Evolutionary conservation across 2,113 vertebrate species (phyloP), one percentile per base, ranked within the genome.

Genomic region (Arothron firmamentum): DNA sequence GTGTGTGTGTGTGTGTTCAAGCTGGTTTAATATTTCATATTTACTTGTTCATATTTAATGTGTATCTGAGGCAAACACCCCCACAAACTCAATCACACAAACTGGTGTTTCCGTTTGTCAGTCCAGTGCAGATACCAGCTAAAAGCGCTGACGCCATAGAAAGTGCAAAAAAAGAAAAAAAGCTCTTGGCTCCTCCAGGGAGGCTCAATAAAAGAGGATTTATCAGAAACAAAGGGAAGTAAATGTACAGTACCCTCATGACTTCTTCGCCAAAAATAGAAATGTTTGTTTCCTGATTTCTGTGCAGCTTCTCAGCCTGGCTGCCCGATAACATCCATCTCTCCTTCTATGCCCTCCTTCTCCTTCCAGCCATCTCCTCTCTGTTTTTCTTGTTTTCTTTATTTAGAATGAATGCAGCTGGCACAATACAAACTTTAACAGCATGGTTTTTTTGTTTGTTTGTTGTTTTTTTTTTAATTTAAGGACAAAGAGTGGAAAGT

Each of bases 11-110:
- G 25, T 46, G 1, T 6, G 7, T 47, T 46, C 60, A 76, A 79
- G 81, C 67, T 16, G n/a, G 19, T 46, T 89, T 52, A 89, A 89
- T 88, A 85, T 90, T 86, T 85, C 11, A 85, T 86, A 69, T 67
- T 28, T 21, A 15, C 62, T 74, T 59, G 21, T 86, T 78, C 72
- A 88, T 85, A 78, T 86, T 87, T 84, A 79, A 86, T 87, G 64
- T 74, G 69, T 55, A 71, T 63, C 60, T 57, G 61, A 72, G 70
- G 65, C 50, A 74, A 69, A 63, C 42, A 50, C 50, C 23, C 48
- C 58, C 25, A 43, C 21, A 56, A 31, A 20, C 28, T 50, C 42
- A 12, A 19, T 28, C 18, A 19, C 53, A 52, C 43, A 67, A 43
- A 19, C 31, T 48, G 0, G 52, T 9, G 34, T 57, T 52, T 54